Evolutionary conservation across 1,140 invertebrate genomes (phyloP), one percentile per base, ranked within the genome.

Genomic region (Achatina immaculata): DNA sequence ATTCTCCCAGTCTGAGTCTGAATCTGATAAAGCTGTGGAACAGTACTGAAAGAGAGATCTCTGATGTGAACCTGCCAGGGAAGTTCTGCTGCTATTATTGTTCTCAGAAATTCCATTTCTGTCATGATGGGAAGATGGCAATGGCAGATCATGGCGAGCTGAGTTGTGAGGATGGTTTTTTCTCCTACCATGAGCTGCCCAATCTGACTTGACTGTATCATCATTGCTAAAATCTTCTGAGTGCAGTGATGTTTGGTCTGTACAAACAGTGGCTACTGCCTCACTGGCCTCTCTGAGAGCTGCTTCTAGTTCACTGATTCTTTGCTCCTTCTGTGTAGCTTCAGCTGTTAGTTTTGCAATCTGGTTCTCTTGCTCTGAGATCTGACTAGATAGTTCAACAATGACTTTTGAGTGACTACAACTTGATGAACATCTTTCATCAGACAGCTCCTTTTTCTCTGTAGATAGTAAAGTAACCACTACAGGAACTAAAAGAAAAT

Each of bases 1-100:
- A 3, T n/a, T 43, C 36, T 58, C 78, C 78, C 78, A 80, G 58
- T 80, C 78, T 11, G 78, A 80, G n/a, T 80, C 78, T 38, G 78
- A 80, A 66, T 72, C 78, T 40, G 78, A 80, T 38, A 80, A 62
- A 43, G 45, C 42, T 34, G 66, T 80, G 24, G 78, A 43, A 28
- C 43, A 62, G 28, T 62, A 2, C 19, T 76, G 34, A 76, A 45
- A 55, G 3, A n/a, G 3, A 31, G 74, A 3, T 21, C 34, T 48
- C 24, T 65, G n/a, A 31, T 58, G 6, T 51, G 45, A 11, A 45
- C 28, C n/a, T 31, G 51, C 9, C 11, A 4, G 16, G 38, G 31
- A 9, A 55, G 16, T 42, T 4, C 3, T 1, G 36, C 14, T 40
- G 34, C 14, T 42, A 4, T 77, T 40, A 6, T 36, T 28, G 36